Evolutionary conservation across 2,888 invertebrate species (phyloP), one percentile per base, ranked within the genome.

Genomic region (Synergus laeviventris): DNA sequence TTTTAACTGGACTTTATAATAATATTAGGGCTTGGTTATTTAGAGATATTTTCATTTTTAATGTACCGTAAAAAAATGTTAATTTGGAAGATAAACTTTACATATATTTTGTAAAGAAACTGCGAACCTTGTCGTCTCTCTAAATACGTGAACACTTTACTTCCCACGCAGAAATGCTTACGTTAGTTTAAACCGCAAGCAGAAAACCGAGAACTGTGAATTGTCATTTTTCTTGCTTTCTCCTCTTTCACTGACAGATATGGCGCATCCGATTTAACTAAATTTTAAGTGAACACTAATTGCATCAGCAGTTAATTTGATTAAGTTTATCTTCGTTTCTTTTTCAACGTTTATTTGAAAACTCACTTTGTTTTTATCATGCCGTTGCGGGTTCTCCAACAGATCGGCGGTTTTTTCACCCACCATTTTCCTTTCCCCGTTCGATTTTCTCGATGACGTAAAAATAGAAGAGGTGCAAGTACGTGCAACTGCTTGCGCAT

Each of bases 121-220:
- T 18, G 4, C 18, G 38, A 21, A 12, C 1, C 21, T 18, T 42
- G 64, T 60, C 60, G 60, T 42, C 64, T 18, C 18, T 64, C 42
- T 64, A 64, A 64, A 66, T 45, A 66, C 66, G 45, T n/a, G 82
- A 86, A 84, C 84, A 85, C 84, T 85, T 81, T 79, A 80, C 79
- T 87, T 87, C 84, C 81, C 86, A 84, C 84, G 85, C 83, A 84
- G 85, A 88, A 88, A 84, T 87, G 88, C 88, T 87, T 86, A 85
- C 88, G 85, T 81, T 85, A 86, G 86, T 81, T 78, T 79, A 81
- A 82, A 74, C 66, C 76, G 77, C 79, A 79, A 79, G 78, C 76
- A 61, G 81, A 78, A 76, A 78, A 79, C 78, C 73, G 74, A 75
- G 75, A 81, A 78, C 79, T 77, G 77, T 77, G 77, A 77, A 76